phyloP scores from a whole-genome alignment of 1,140 invertebrate species.

The Bombus impatiens region DNA sequence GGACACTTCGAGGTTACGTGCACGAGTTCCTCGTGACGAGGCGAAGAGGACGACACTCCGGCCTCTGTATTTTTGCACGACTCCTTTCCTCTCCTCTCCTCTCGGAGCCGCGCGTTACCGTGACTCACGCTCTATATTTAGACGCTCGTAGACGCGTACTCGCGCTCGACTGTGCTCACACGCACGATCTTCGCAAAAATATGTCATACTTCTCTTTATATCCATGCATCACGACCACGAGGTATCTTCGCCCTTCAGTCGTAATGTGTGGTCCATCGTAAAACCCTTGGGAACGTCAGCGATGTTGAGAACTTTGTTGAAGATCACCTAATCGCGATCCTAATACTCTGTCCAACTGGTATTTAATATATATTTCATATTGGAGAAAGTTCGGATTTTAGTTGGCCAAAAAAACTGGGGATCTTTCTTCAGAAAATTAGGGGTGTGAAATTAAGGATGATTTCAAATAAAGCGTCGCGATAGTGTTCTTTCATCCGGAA shows the following conservation, averaged over 20 bases:
- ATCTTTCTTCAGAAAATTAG: not conserved
- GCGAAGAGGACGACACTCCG: constrained; percentile 63
- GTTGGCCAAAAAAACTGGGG: too few species aligned
- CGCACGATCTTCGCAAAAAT: constrained; percentile 73
- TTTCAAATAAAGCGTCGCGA: not conserved
- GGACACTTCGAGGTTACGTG: constrained; percentile 53
- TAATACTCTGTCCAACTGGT: not conserved
- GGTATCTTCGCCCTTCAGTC: constrained; percentile 59
- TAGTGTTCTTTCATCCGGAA: not conserved
- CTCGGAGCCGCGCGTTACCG: constrained; percentile 35
- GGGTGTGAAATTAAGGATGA: not conserved
- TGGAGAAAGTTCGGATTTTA: too few species aligned
- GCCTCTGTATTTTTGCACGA: constrained; percentile 72
- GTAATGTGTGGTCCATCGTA: constrained; percentile 67
- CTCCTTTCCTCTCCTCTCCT: constrained; percentile 51
- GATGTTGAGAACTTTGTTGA: not conserved
- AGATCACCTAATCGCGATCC: not conserved
- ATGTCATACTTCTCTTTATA: constrained; percentile 73
- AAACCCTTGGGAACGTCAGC: constrained; percentile 21
- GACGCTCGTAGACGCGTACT: constrained; percentile 66
- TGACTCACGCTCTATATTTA: constrained; percentile 81
- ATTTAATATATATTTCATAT: too few species aligned
- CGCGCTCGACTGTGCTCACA: constrained; percentile 44
- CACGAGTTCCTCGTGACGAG: constrained; percentile 43
- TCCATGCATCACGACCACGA: constrained; percentile 54